Evolutionary conservation across 2,888 invertebrate species (phyloP), one percentile per base, ranked within the genome.

Genomic region (Meiosimyza platycephala): DNA sequence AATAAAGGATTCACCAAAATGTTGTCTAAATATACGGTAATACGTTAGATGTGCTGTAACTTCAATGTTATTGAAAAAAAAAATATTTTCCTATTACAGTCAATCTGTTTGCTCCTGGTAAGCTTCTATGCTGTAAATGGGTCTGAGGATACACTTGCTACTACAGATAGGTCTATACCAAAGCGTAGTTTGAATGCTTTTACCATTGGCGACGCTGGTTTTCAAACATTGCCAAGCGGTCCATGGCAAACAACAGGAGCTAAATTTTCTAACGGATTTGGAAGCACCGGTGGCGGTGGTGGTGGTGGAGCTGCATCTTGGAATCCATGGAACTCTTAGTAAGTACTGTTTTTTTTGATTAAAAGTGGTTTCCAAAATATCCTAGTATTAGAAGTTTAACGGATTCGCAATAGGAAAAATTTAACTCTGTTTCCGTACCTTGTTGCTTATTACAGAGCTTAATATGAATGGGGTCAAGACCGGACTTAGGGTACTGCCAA

Each of bases 171-270:
- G 68, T 64, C 76, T n/a, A 63, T 82, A 59, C 79, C 79, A 0
- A 84, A 84, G 67, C 84, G 85, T 48, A 84, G 84, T 60, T 52
- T 85, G 11, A 77, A 79, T 55, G 75, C 72, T 12, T 78, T 78
- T 60, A 40, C 76, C 40, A 9, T 40, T 40, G 40, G 77, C 1
- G 82, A 82, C 28, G 71, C 71, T 13, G 74, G 76, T 51, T 52
- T 33, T 63, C 68, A 33, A 63, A 54, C 0, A 60, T 60, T 28
- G 68, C 72, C 48, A 48, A n/a, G 55, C 15, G 75, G 73, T 16
- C 79, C 80, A 12, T 83, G 82, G 83, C 63, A 76, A 3, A 68
- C 76, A 13, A 73, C 71, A 12, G 75, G 72, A 47, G 73, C 76
- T 22, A 75, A 69, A 6, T 78, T 76, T 50, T 73, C 78, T 9